Evolutionary conservation across 2,113 vertebrate species (phyloP).

Genomic region (Hypomesus transpacificus): DNA sequence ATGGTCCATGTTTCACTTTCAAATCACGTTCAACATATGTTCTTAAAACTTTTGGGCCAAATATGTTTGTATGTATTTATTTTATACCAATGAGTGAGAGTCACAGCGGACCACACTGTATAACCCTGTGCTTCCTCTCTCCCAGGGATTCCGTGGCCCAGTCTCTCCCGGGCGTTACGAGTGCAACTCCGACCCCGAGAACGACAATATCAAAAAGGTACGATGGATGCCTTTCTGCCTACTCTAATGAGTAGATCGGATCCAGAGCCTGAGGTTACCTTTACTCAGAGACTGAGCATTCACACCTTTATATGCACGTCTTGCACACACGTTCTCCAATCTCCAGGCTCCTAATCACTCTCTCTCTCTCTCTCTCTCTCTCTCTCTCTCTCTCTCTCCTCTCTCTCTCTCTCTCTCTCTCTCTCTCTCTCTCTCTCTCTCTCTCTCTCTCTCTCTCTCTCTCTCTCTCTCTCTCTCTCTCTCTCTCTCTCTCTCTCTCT

Average conservation of each 20-base stretch:
- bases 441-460: conserved; percentile 29
- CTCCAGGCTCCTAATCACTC: neutral
- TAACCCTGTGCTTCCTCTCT: conserved; percentile 37
- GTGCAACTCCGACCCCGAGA: conserved; percentile 66
- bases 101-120: conserved; percentile 36
- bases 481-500: neutral
- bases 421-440: conserved; percentile 44
- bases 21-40: too few species aligned
- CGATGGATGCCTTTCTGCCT: neutral
- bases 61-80: too few species aligned
- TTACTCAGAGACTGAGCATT: too few species aligned
- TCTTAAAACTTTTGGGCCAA: too few species aligned
- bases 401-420: conserved; percentile 13
- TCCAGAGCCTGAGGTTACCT: too few species aligned
- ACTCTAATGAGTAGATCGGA: neutral
- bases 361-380: conserved; percentile 3
- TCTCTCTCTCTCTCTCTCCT: conserved; percentile 2
- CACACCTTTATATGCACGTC: neutral
- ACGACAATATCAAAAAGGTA: conserved; percentile 73
- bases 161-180: conserved; percentile 64
- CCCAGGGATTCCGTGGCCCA: conserved; percentile 69
- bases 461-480: neutral
- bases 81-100: conserved; percentile 9
- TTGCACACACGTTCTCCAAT: neutral
- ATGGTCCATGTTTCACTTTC: too few species aligned